Evolutionary conservation across 2,888 invertebrate species (phyloP).

Genomic region (Conus canariensis): DNA sequence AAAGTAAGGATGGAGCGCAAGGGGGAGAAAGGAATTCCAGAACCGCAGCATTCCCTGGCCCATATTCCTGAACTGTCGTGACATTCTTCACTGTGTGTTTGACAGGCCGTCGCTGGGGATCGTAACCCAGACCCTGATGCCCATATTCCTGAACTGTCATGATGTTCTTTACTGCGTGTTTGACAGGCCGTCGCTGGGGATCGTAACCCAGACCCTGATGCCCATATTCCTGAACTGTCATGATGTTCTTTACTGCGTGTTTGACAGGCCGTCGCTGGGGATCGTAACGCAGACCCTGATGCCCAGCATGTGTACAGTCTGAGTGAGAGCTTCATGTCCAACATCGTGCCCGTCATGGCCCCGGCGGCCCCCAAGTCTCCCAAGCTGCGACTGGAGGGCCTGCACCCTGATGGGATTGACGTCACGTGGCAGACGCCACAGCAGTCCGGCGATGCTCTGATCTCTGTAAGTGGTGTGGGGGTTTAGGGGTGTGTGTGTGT

Average conservation of each 20-base stretch:
- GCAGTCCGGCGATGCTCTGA: constrained; percentile 76
- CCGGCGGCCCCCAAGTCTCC: constrained; percentile 77
- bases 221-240: too few species aligned
- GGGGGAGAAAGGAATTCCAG: too few species aligned
- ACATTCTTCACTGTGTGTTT: neutral
- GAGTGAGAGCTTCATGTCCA: constrained; percentile 75
- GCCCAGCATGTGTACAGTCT: constrained; percentile 73
- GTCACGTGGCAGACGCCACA: constrained; percentile 78
- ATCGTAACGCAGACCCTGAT: constrained; percentile 66
- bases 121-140: constrained; percentile 66
- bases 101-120: constrained; percentile 72
- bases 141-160: constrained; percentile 43
- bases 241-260: neutral
- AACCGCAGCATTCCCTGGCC: too few species aligned
- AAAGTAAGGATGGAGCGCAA: too few species aligned
- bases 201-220: constrained; percentile 60
- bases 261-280: constrained; percentile 70
- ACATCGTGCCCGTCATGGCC: constrained; percentile 74
- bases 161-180: neutral
- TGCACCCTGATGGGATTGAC: constrained; percentile 77
- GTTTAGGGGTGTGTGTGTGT: neutral
- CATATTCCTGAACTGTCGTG: too few species aligned
- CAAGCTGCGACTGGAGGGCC: constrained; percentile 75
- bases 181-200: constrained; percentile 71
- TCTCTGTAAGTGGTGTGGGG: constrained; percentile 71